These are phyloP conservation scores for Poeciliopsis retropinna DNA, from an alignment of 2,113 vertebrate genomes.

Conservation along the genomic window DNA sequence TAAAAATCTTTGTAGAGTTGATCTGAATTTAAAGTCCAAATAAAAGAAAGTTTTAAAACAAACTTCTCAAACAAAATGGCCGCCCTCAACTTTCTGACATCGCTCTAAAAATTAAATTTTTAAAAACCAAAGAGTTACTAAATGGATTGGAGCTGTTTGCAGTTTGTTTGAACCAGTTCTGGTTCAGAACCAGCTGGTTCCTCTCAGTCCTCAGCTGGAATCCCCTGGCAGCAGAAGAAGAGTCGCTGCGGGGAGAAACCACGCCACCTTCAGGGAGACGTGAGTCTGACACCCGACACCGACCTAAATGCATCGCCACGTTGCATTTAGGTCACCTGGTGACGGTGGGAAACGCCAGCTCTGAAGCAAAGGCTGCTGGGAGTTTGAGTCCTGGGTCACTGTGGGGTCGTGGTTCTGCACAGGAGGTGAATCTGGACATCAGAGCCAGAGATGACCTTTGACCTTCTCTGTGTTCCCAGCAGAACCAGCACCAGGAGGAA, in stretches of 20 bases:
- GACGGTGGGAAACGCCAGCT: not conserved
- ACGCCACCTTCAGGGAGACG: conserved; percentile 37
- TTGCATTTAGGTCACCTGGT: not conserved
- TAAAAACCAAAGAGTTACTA: too few species aligned
- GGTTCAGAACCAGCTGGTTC: too few species aligned
- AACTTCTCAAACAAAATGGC: too few species aligned
- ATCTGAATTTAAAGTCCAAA: too few species aligned
- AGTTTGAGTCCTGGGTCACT: not conserved
- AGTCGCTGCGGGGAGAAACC: conserved; percentile 21
- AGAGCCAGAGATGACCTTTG: not conserved
- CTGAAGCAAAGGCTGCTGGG: conserved; percentile 2
- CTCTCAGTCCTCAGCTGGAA: too few species aligned
- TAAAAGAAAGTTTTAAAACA: too few species aligned
- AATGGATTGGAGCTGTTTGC: too few species aligned
- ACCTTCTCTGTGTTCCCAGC: not conserved
- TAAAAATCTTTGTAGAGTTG: too few species aligned
- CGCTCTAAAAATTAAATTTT: too few species aligned
- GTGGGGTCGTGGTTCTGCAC: not conserved
- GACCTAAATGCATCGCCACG: not conserved
- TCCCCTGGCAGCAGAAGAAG: not conserved
- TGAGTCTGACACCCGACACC: conserved; percentile 51
- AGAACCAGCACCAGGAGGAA: conserved; percentile 11
- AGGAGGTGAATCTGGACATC: too few species aligned
- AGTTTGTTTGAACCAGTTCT: too few species aligned
- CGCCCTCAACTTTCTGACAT: too few species aligned